These are phyloP conservation scores for Axinella damicornis DNA, from an alignment of 37 sponge, comb jelly and placozoan genomes.

Conservation along the genomic window DNA sequence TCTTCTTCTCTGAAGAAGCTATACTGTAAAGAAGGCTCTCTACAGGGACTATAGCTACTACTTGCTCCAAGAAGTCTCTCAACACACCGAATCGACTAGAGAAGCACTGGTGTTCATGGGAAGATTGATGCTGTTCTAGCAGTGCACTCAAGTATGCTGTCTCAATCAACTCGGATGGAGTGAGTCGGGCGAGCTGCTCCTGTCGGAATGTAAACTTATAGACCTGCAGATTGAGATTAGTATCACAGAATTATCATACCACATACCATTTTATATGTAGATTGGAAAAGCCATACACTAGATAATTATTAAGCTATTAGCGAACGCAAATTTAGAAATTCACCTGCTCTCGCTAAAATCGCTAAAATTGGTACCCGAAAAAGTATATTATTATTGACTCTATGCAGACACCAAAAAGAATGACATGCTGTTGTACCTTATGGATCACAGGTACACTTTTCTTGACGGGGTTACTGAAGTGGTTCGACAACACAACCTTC, in stretches of 20 bases:
- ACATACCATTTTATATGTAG: too few species aligned
- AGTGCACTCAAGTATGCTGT: conserved; percentile 58
- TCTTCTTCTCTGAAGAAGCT: neutral
- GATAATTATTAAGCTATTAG: too few species aligned
- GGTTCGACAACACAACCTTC: conserved; percentile 20
- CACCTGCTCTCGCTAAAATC: too few species aligned
- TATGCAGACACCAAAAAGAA: too few species aligned
- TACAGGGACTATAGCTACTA: conserved; percentile 53
- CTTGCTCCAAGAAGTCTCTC: conserved; percentile 46
- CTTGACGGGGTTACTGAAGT: conserved; percentile 18
- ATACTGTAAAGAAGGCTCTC: conserved; percentile 62
- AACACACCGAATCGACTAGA: conserved; percentile 36
- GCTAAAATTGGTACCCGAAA: too few species aligned
- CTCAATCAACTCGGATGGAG: conserved; percentile 55
- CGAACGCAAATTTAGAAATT: too few species aligned
- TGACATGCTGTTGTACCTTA: conserved; percentile 34
- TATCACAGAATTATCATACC: too few species aligned
- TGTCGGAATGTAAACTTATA: conserved; percentile 46
- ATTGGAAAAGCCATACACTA: too few species aligned
- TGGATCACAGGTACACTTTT: conserved; percentile 1
- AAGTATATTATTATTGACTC: too few species aligned
- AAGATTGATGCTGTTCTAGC: conserved; percentile 50
- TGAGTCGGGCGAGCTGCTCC: conserved; percentile 61
- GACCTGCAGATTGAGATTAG: neutral
- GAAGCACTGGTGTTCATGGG: neutral